Base-by-base conservation (phyloP, 2,888 invertebrate species). In the Drosophila rubida region DNA sequence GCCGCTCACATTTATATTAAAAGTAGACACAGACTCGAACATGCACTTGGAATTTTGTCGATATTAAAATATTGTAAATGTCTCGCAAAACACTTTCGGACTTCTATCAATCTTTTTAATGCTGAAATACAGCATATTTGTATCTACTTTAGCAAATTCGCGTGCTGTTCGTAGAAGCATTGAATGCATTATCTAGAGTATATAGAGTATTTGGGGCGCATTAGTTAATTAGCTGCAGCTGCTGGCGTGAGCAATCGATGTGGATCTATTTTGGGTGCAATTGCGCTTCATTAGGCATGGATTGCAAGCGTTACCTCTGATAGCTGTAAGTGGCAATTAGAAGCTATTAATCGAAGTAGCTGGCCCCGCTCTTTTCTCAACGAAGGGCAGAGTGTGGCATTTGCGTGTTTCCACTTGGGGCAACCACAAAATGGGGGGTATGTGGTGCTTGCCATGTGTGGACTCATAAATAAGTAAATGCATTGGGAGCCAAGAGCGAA, bases 391-490 rank as follows among this genome's bases (percentile, higher is more conserved):
- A 49, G 42, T 63, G 27, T 32, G 25, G 45, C 11, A 44, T 9
- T 48, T 32, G 45, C 59, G 50, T 68, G 66, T 9, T 49, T 27
- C 9, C 3, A 9, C 19, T 22, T 1, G 48, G 16, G 9, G 22
- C 8, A 13, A 11, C 13, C 3, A n/a, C 8, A 6, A n/a, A 6
- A 4, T 2, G 7, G 16, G 6, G 5, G 9, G 22, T 13, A 9
- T 45, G 53, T 25, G 13, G 19, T 1, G 19, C 19, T 3, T 45
- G n/a, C 13, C 30, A 27, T 41, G 54, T 69, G 45, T 50, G 49
- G 49, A 27, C 35, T 51, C 57, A 78, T 74, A 61, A 78, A 74
- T 78, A 74, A 78, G 16, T 54, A 27, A 54, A 61, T 61, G 69
- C 74, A 61, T 77, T 50, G 42, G 19, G 46, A 16, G n/a, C 13